These are phyloP conservation scores for Ooceraea biroi DNA, from an alignment of 1,140 invertebrate species.

Conservation along the genomic window DNA sequence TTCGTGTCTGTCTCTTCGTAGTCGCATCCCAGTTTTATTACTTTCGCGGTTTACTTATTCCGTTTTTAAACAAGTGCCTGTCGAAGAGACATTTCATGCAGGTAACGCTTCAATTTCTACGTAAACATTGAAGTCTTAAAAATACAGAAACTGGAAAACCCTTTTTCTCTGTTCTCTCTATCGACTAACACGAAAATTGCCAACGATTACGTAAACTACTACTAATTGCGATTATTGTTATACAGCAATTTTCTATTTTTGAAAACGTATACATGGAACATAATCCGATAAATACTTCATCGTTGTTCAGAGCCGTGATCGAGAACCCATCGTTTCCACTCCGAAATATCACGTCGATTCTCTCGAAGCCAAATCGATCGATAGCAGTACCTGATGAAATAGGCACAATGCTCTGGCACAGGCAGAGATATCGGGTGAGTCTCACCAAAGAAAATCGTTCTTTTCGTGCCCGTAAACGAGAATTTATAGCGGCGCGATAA, in stretches of 20 bases:
- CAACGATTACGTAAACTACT: background rate
- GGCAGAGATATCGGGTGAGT: slow-evolving; percentile 2
- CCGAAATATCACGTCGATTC: background rate
- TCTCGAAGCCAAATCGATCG: slow-evolving; percentile 30
- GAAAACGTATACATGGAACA: background rate
- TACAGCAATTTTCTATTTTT: slow-evolving; percentile 2
- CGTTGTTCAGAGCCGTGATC: background rate
- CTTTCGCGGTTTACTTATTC: background rate
- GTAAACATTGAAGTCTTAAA: background rate
- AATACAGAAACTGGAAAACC: background rate
- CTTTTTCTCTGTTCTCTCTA: background rate
- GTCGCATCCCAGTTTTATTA: background rate
- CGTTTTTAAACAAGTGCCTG: background rate
- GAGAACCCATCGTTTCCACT: slow-evolving; percentile 25
- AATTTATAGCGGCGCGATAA: slow-evolving; percentile 44
- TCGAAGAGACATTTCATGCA: background rate
- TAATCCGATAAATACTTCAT: slow-evolving; percentile 22
- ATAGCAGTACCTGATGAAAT: slow-evolving; percentile 40
- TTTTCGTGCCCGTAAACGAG: slow-evolving; percentile 34
- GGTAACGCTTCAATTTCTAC: background rate
- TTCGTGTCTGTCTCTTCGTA: background rate
- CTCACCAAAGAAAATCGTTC: slow-evolving; percentile 41
- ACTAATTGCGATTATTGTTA: background rate
- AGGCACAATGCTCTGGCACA: slow-evolving; percentile 20
- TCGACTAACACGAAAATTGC: background rate